Conservation (phyloP, 1,140 invertebrate genomes). For the Pentalonia nigronervosa region DNA sequence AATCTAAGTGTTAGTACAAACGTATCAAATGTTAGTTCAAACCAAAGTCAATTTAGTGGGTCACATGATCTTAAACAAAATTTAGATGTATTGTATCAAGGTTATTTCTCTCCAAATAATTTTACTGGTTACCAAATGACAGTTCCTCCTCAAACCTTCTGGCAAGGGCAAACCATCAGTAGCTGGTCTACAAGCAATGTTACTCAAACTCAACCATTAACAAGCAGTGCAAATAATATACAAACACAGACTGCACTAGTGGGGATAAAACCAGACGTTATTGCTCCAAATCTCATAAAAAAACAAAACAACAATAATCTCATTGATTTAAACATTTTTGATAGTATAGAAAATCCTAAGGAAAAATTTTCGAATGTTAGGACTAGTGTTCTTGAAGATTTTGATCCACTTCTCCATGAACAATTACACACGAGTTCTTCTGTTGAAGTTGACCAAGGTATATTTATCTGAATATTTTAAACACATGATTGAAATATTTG, state of each 20-base stretch:
- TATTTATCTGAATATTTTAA: conserved; percentile 6
- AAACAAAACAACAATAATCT: conserved; percentile 69
- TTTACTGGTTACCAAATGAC: conserved; percentile 48
- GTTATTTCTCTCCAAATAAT: conserved; percentile 6
- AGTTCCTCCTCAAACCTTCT: conserved; percentile 51
- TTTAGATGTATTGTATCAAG: conserved; percentile 47
- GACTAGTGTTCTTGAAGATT: conserved; percentile 76
- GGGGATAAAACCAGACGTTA: conserved; percentile 29
- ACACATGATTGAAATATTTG: not conserved
- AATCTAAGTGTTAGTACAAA: conserved; percentile 3
- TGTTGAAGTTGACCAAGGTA: conserved; percentile 44
- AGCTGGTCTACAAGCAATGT: conserved; percentile 28
- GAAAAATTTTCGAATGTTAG: conserved; percentile 63
- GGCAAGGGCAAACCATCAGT: conserved; percentile 14
- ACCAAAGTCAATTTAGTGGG: conserved; percentile 39
- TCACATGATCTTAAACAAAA: conserved; percentile 42
- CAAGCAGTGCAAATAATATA: not conserved
- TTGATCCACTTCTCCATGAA: conserved; percentile 76
- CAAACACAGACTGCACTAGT: conserved; percentile 1
- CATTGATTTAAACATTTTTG: conserved; percentile 67
- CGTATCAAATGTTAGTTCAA: not conserved
- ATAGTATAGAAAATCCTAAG: conserved; percentile 59
- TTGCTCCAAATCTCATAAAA: conserved; percentile 66
- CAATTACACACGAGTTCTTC: not conserved
- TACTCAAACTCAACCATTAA: conserved; percentile 18